Base-by-base conservation (phyloP, 2,888 invertebrate species). In the Eremobia ochroleuca region DNA sequence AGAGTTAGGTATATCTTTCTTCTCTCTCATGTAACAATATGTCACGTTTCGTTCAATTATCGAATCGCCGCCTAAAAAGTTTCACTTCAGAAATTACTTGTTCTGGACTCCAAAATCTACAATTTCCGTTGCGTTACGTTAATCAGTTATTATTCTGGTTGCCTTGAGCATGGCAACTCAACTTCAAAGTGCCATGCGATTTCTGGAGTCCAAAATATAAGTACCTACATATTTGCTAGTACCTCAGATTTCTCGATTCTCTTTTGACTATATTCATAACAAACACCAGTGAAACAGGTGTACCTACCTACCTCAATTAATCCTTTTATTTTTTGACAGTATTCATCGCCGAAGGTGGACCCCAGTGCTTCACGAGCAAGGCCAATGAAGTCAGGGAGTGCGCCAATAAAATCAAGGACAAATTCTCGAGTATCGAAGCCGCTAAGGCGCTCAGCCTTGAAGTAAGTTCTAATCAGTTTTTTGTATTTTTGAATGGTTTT, bases 281-380 rank as follows among this genome's bases (percentile, higher is more conserved):
- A 25, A 46, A 46, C 18, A 34, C 18, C 18, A 11, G 4, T 49
- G 11, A 34, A 49, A 68, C 11, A 34, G 49, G 31, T 13, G 15
- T 31, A 2, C 0, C 2, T 37, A 37, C 13, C 18, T 18, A 3
- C 4, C 5, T 11, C 5, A 1, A 28, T 9, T 49, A 68, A 73
- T 8, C 2, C 28, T n/a, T 13, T 1, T 3, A 31, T 59, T 59
- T 0, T 28, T 76, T 49, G 4, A 49, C 70, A 97, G 96, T 96
- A 90, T 97, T 96, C 92, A 96, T 96, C 88, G 98, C 98, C 2
- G 98, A 98, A 91, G 97, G 97, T 13, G 98, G 98, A 1, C 98
- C 98, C 0, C 98, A 98, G 90, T 98, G 98, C 90, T 96, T 98
- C 86, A 90, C 96, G 79, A 93, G 95, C 0, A 97, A 98, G 86